phyloP scores from a whole-genome alignment of 2,797 vertebrate genomes.

The Sebastiscus albofasciatus region DNA sequence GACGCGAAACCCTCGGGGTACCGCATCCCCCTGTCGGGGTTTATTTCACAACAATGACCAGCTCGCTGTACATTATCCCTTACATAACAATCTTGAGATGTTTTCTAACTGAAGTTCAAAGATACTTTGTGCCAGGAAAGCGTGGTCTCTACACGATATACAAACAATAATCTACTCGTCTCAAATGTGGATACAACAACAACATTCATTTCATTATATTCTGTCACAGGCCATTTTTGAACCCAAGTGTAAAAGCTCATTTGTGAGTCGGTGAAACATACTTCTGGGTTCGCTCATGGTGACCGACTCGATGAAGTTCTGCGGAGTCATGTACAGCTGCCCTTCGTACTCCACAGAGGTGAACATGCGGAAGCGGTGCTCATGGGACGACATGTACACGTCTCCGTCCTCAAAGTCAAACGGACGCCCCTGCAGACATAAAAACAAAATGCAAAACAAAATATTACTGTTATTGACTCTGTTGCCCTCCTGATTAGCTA shows the following conservation, averaged over 20 bases:
- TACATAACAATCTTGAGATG: background rate
- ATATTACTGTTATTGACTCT: background rate
- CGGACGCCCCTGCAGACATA: conserved; percentile 72
- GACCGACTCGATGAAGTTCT: conserved; percentile 96
- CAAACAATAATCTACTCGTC: background rate
- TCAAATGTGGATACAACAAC: background rate
- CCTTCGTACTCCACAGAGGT: conserved; percentile 95
- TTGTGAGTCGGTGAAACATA: conserved; percentile 62
- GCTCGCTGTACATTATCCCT: no score
- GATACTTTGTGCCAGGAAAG: background rate
- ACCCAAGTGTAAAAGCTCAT: background rate
- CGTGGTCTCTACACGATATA: background rate
- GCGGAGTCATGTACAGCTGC: conserved; percentile 96
- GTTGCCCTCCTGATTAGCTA: no score
- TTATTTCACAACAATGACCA: no score
- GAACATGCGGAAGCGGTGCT: conserved; percentile 92
- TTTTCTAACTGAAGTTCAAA: background rate
- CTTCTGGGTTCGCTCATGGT: conserved; percentile 93
- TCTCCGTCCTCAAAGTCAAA: conserved; percentile 89
- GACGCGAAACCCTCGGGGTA: no score
- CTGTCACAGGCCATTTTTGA: background rate
- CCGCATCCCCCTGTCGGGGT: no score
- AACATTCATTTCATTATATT: background rate
- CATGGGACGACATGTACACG: conserved; percentile 93
- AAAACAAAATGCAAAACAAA: background rate